Evolutionary conservation across 2,888 invertebrate species (phyloP), one percentile per base, ranked within the genome.

Genomic region (Drosophila conformis): DNA sequence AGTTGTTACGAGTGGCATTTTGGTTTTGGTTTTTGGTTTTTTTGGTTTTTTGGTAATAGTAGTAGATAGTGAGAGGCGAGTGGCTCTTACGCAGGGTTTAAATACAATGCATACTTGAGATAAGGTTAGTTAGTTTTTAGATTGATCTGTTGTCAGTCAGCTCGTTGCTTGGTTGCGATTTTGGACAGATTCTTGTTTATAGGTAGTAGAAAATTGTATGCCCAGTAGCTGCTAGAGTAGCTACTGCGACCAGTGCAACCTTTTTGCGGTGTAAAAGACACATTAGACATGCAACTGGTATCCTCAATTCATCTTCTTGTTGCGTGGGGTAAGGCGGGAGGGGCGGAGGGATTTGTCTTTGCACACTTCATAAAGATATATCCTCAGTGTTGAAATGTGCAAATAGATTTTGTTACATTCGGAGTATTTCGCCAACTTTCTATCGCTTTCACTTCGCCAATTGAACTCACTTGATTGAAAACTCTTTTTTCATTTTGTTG

Each of bases 181-280:
- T 91, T 91, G 91, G 91, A 91, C 91, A 92, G 91, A 91, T 91
- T 91, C 91, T 92, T 91, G 91, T 91, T 91, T 92, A 89, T 91
- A 92, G 82, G 91, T 92, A 91, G 89, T 91, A 91, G 91, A 91
- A 91, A 91, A 90, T 84, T 73, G 75, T 85, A 78, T 70, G 80
- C 83, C 88, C 88, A 90, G 87, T 91, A 90, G 91, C 82, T 73
- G 90, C 82, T 66, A 35, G 66, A 62, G 73, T 67, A 71, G 69
- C 83, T 83, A 83, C 90, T 83, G 79, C 68, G 80, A 78, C 77
- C 78, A 77, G 83, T 83, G 91, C 87, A 92, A 92, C 91, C 92
- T 91, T 91, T 91, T 83, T 75, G 69, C 74, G 91, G 91, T 91
- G 92, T 91, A 89, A 91, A 89, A 87, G 78, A 91, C 92, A 87